A percentile compares a stretch with the other conserved stretches of the same genome.
Conservation (phyloP, 2,113 vertebrate genomes). For the Coptodon bakossiorum region DNA sequence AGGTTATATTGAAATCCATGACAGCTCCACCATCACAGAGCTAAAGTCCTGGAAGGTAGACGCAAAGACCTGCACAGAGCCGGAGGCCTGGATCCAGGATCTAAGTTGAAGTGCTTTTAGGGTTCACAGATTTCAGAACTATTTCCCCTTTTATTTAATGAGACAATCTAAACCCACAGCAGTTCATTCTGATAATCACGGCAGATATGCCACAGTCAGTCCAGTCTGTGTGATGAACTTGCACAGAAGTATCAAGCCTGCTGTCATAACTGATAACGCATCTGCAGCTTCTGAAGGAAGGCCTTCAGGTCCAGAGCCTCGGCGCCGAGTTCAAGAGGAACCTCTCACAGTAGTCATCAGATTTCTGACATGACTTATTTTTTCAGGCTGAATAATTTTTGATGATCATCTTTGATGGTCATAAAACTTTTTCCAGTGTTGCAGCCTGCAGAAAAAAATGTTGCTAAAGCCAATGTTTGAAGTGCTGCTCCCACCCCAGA, state of each 20-base stretch:
- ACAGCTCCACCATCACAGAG: neutral
- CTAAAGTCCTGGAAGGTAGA: neutral
- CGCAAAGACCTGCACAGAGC: neutral
- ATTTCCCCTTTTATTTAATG: neutral
- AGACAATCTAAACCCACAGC: neutral
- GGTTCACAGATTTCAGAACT: neutral
- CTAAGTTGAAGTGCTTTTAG: neutral
- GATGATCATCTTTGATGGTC: neutral
- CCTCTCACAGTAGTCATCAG: fast-evolving
- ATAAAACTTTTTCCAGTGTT: neutral
- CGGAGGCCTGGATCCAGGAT: neutral
- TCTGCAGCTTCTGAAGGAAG: neutral
- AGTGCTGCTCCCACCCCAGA: neutral
- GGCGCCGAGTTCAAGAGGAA: neutral
- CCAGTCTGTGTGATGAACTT: neutral
- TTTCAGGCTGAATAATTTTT: neutral
- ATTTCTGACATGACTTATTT: neutral
- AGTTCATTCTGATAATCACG: neutral
- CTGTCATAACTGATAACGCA: neutral
- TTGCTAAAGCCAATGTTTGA: neutral
- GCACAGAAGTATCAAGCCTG: neutral
- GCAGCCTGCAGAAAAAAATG: neutral
- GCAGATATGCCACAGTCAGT: neutral
- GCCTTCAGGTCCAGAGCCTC: neutral
- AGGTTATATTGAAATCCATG: neutral